These are phyloP conservation scores for Melanotaenia trifasciata DNA, from an alignment of 2,797 vertebrate species.

Conservation along the genomic window DNA sequence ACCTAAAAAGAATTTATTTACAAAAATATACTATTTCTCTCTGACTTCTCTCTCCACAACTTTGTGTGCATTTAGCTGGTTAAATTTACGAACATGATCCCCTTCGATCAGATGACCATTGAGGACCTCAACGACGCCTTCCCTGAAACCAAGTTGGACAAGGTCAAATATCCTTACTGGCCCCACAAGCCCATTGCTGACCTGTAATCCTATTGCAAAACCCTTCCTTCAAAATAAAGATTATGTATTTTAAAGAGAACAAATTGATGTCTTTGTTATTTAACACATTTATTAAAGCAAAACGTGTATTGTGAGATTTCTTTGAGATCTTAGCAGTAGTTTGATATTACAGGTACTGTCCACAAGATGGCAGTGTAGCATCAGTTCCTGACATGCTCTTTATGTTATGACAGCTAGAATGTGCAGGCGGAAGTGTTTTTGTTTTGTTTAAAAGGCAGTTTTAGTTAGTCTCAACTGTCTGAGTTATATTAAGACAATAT, in stretches of 20 bases:
- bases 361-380: slow-evolving; percentile 46
- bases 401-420: neutral
- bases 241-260: slow-evolving; percentile 68
- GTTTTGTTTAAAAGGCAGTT: neutral
- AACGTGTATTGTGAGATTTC: neutral
- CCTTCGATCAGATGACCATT: slow-evolving; percentile 91
- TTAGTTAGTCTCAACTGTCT: too few species aligned
- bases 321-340: neutral
- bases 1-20: neutral
- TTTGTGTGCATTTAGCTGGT: slow-evolving; percentile 53
- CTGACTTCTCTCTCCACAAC: neutral
- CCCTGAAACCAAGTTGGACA: slow-evolving; percentile 92
- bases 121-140: slow-evolving; percentile 85
- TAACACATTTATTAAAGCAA: neutral
- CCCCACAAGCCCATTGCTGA: slow-evolving; percentile 90
- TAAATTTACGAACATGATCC: slow-evolving; percentile 85
- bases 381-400: neutral
- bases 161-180: slow-evolving; percentile 92
- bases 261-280: slow-evolving; percentile 27
- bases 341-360: slow-evolving; percentile 1
- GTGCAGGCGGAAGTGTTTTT: neutral
- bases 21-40: neutral
- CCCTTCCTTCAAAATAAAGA: slow-evolving; percentile 71
- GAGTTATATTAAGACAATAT: too few species aligned
- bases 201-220: slow-evolving; percentile 79